A percentile compares a stretch with the other conserved stretches of the same genome.
Conservation (phyloP, 2,888 invertebrate species). For the Andrena marginata region DNA sequence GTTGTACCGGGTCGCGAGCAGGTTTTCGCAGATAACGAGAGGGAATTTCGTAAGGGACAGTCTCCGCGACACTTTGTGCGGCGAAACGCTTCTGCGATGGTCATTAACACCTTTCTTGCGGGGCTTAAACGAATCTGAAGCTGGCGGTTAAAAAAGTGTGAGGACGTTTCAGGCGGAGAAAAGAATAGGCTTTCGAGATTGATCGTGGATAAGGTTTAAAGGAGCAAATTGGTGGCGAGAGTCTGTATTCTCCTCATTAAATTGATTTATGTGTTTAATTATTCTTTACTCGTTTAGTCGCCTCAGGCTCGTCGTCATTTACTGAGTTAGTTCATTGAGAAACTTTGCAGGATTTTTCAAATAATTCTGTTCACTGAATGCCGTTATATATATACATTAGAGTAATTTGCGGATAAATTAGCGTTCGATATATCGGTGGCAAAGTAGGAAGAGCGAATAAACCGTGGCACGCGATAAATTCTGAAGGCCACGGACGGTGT, state of each 20-base stretch:
- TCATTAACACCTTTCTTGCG: conserved; percentile 55
- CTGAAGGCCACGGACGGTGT: conserved; percentile 8
- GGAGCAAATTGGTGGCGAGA: conserved; percentile 38
- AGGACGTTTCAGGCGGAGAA: conserved; percentile 23
- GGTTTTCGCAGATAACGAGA: conserved; percentile 50
- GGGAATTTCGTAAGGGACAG: conserved; percentile 40
- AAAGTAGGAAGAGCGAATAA: neutral
- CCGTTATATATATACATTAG: neutral
- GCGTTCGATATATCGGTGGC: neutral
- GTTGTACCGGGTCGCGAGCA: conserved; percentile 51
- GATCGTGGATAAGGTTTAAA: conserved; percentile 40
- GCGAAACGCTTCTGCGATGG: conserved; percentile 19
- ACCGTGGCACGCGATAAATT: conserved; percentile 8
- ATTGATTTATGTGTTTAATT: conserved; percentile 21
- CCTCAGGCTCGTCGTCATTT: too few species aligned
- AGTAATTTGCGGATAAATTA: neutral
- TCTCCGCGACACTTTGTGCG: conserved; percentile 24
- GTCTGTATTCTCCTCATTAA: conserved; percentile 28
- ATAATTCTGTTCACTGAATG: too few species aligned
- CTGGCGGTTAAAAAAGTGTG: conserved; percentile 34
- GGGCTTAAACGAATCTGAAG: conserved; percentile 52
- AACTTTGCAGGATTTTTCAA: too few species aligned
- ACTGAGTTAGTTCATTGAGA: too few species aligned
- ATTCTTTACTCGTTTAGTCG: neutral
- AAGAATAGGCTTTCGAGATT: conserved; percentile 53